Evolutionary conservation across 1,140 invertebrate species (phyloP).

Genomic region (Radopholus similis): DNA sequence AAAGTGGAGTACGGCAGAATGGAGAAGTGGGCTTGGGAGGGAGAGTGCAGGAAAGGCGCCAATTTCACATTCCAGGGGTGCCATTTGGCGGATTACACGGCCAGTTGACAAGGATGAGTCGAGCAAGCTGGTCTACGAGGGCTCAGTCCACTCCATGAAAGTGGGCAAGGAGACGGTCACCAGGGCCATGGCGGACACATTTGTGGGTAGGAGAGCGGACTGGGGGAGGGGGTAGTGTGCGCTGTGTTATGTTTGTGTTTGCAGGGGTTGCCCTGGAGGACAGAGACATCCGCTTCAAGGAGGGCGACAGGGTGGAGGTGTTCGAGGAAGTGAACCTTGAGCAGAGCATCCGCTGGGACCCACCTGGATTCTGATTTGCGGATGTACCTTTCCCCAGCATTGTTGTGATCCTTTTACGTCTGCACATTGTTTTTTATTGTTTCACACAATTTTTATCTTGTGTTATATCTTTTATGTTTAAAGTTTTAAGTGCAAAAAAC

Average conservation of each 20-base stretch:
- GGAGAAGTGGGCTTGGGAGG: slow-evolving; percentile 18
- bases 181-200: slow-evolving; percentile 49
- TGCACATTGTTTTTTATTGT: too few species aligned
- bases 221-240: background rate
- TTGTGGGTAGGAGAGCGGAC: background rate
- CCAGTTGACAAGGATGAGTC: background rate
- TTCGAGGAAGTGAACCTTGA: slow-evolving; percentile 36
- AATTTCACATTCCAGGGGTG: background rate
- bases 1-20: slow-evolving; percentile 54
- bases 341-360: slow-evolving; percentile 49
- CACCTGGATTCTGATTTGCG: slow-evolving; percentile 52
- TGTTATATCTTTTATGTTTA: background rate
- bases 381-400: background rate
- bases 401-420: too few species aligned
- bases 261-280: slow-evolving; percentile 44
- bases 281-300: slow-evolving; percentile 52
- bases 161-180: slow-evolving; percentile 43
- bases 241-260: background rate
- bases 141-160: slow-evolving; percentile 53
- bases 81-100: slow-evolving; percentile 6
- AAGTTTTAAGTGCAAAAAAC: background rate
- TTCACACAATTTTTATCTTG: too few species aligned
- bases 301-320: slow-evolving; percentile 50
- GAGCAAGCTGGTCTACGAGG: slow-evolving; percentile 43
- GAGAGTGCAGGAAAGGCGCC: background rate